Evolutionary conservation across 2,888 invertebrate species (phyloP), one percentile per base, ranked within the genome.

Genomic region (Tuberolachnus salignus): DNA sequence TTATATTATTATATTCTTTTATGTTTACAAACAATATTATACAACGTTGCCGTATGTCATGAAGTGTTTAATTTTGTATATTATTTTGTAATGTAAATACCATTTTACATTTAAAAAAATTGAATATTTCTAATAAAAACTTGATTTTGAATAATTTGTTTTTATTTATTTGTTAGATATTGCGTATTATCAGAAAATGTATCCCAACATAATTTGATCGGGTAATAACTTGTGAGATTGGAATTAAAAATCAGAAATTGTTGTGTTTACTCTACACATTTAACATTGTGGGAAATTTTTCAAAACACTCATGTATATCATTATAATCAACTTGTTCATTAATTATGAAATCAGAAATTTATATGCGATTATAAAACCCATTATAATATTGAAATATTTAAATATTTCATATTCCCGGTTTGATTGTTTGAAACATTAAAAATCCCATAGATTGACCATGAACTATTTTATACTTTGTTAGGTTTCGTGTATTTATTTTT

Each of bases 401-500:
- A 0, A 34, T 14, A 19, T 19, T 53, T 3, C 11, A 10, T 51
- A 10, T 42, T 19, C 6, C n/a, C 14, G 6, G 19, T 13, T 34
- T 26, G 16, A 69, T 61, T 51, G 63, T 53, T 49, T 3, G 9
- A 34, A 74, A 53, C 44, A 49, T n/a, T 16, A 11, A 72, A 72
- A 55, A 49, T 61, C 49, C 51, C 34, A 16, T 13, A 21, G 3
- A 6, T n/a, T 19, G 53, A 21, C 73, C 73, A 2, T 74, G 73
- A 64, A 74, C 63, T 64, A 64, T 74, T 74, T 74, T 74, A 44
- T 53, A 64, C 59, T 42, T 42, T n/a, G 51, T 42, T 42, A 13
- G 51, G 13, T 73, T 53, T 63, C 63, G 63, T 73, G 63, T 73
- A 73, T 34, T 71, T 71, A 46, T 23, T 69, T 14, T 70, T 10